phyloP scores from a whole-genome alignment of 2,888 invertebrate genomes.

The Oscheius sp. region DNA sequence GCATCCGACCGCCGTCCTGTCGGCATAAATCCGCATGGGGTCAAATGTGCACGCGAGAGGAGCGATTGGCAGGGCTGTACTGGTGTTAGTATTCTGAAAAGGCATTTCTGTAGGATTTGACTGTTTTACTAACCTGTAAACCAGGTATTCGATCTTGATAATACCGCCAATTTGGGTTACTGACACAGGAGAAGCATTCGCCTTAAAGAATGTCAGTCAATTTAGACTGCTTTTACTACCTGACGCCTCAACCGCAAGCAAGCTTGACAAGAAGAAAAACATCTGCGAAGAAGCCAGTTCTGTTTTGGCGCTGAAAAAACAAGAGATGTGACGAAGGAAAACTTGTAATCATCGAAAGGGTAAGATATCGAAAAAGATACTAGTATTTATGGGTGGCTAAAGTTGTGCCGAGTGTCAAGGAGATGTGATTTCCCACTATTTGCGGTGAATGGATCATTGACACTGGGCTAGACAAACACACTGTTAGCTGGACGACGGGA shows the following conservation, averaged over 20 bases:
- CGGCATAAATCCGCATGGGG: constrained; percentile 46
- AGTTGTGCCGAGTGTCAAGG: constrained; percentile 33
- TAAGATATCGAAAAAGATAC: background rate
- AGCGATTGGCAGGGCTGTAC: constrained; percentile 37
- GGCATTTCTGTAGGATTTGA: background rate
- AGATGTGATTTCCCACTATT: constrained; percentile 28
- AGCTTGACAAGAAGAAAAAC: background rate
- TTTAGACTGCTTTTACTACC: background rate
- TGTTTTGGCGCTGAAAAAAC: no score
- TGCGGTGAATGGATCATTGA: constrained; percentile 38
- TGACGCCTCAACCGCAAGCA: background rate
- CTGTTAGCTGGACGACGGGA: constrained; percentile 30
- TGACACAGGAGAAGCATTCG: constrained; percentile 46
- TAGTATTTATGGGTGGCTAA: background rate
- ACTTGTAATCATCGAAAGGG: no score
- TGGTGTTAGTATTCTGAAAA: constrained; percentile 4
- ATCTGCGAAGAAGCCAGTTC: background rate
- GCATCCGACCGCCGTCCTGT: constrained; percentile 44
- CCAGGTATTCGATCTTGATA: constrained; percentile 40
- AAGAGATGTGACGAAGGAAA: no score
- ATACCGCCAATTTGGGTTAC: constrained; percentile 43
- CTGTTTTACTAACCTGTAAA: constrained; percentile 11
- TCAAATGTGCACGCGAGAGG: constrained; percentile 45
- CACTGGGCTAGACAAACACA: constrained; percentile 36
- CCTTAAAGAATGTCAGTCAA: constrained; percentile 15